Conservation (phyloP, 1,140 invertebrate genomes). For the Euwallacea similis region DNA sequence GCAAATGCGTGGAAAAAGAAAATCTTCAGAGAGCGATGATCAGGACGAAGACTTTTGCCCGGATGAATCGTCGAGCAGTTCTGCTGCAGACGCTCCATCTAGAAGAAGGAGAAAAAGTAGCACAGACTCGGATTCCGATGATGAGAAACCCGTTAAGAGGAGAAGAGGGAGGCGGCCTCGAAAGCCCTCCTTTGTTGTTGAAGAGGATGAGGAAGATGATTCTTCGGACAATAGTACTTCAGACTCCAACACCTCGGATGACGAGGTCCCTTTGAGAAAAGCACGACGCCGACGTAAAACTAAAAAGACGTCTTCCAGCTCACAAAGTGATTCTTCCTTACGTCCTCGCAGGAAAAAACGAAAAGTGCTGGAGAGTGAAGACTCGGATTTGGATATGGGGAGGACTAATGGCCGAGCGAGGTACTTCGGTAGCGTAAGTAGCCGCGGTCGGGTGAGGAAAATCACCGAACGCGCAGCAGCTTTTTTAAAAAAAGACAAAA, state of each 20-base stretch:
- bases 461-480: slow-evolving; percentile 75
- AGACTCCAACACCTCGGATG: slow-evolving; percentile 11
- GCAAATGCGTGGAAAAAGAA: slow-evolving; percentile 13
- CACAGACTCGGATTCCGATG: slow-evolving; percentile 14
- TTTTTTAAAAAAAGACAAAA: slow-evolving; percentile 45
- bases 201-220: slow-evolving; percentile 22
- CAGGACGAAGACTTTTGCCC: slow-evolving; percentile 17
- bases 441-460: slow-evolving; percentile 79
- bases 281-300: slow-evolving; percentile 14
- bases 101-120: slow-evolving; percentile 7
- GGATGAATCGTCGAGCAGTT: slow-evolving; percentile 11
- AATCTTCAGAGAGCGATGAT: background rate
- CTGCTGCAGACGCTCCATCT: background rate
- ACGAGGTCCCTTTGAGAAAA: slow-evolving; percentile 1
- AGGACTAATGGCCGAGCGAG: slow-evolving; percentile 43
- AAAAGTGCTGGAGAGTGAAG: slow-evolving; percentile 44
- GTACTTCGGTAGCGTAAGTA: slow-evolving; percentile 70
- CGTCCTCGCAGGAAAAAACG: slow-evolving; percentile 47
- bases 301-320: slow-evolving; percentile 12
- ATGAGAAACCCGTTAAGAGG: slow-evolving; percentile 10
- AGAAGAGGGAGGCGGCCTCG: background rate
- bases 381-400: slow-evolving; percentile 11
- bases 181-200: slow-evolving; percentile 14
- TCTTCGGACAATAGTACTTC: slow-evolving; percentile 9
- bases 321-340: slow-evolving; percentile 12